A percentile compares a stretch with the other conserved stretches of the same genome.
Evolutionary conservation across 2,113 vertebrate species (phyloP).

Genomic region (Urocitellus parryii): DNA sequence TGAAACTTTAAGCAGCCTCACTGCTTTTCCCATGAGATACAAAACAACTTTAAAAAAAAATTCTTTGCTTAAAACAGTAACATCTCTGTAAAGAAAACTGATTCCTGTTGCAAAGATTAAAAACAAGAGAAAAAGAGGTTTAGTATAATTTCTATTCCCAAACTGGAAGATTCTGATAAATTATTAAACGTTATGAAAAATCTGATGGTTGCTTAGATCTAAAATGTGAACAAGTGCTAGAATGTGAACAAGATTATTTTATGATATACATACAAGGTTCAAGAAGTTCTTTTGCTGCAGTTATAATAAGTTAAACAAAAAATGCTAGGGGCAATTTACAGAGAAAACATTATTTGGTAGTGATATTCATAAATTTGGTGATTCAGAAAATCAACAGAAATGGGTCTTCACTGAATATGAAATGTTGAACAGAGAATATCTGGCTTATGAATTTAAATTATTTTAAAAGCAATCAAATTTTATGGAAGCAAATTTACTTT

Average conservation of each 20-base stretch:
- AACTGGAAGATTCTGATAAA: constrained; percentile 39
- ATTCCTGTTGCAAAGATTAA: background rate
- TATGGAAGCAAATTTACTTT: background rate
- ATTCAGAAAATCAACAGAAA: background rate
- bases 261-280: constrained; percentile 7
- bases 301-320: background rate
- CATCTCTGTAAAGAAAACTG: constrained; percentile 11
- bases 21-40: background rate
- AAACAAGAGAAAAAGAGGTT: background rate
- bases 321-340: background rate
- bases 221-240: background rate
- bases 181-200: background rate
- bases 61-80: constrained; percentile 23
- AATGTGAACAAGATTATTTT: background rate
- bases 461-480: background rate
- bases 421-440: background rate
- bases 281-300: background rate
- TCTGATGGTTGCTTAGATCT: background rate
- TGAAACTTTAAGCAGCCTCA: constrained; percentile 42
- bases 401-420: background rate
- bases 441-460: background rate
- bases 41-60: constrained; percentile 4
- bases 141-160: background rate
- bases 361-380: background rate
- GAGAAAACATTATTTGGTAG: background rate